Conservation (phyloP, 1,140 invertebrate genomes). For the Zaprionus vittiger region DNA sequence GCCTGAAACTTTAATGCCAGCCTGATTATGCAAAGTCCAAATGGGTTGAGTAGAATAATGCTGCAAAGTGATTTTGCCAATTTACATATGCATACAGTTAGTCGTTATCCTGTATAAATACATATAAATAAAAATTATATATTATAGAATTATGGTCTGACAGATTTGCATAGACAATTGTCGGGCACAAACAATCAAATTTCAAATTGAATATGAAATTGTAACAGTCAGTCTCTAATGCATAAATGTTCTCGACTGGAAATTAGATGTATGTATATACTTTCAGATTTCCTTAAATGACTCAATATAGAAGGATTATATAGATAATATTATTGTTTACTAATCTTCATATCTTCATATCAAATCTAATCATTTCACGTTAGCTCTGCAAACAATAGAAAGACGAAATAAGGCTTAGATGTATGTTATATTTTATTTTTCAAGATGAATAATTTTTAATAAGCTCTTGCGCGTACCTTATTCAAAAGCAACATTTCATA, state of each 20-base stretch:
- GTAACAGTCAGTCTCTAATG: neutral
- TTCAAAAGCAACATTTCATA: neutral
- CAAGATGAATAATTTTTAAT: neutral
- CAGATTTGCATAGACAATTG: conserved; percentile 20
- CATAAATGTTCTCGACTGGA: neutral
- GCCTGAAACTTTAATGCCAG: conserved; percentile 61
- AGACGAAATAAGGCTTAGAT: too few relatives aligned
- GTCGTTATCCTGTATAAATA: neutral
- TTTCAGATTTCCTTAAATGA: too few relatives aligned
- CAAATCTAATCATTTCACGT: too few relatives aligned
- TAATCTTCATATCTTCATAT: too few relatives aligned
- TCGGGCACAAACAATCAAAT: conserved; percentile 9
- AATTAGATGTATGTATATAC: too few relatives aligned
- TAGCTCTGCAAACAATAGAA: too few relatives aligned
- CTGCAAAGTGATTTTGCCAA: conserved; percentile 45
- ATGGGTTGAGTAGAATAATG: conserved; percentile 48
- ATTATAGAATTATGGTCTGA: conserved; percentile 5
- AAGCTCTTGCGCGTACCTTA: neutral
- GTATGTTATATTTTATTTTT: neutral
- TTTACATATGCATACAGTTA: conserved; percentile 50
- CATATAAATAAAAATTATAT: neutral
- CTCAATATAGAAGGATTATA: too few relatives aligned
- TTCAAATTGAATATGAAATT: neutral
- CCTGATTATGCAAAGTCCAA: conserved; percentile 65
- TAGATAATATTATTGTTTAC: too few relatives aligned